Evolutionary conservation across 2,113 vertebrate species (phyloP).

Genomic region (Melanostigma gelatinosum): DNA sequence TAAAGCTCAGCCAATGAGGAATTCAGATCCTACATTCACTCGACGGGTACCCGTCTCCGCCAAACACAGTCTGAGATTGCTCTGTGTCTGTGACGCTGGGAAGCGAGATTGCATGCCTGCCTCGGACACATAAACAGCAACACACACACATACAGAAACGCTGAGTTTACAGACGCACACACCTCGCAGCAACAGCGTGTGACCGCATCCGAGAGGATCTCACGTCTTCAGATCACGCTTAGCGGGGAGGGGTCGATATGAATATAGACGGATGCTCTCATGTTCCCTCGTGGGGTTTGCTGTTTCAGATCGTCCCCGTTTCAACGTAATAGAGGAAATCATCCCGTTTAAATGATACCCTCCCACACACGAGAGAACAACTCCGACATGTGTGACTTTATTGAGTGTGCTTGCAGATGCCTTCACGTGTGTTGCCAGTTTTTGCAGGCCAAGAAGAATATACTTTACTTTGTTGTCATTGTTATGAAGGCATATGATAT

Average conservation of each 20-base stretch:
- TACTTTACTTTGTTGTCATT: background rate
- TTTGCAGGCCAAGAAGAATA: background rate
- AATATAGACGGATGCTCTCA: conserved; percentile 2
- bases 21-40: conserved; percentile 1
- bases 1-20: conserved; percentile 3
- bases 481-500: background rate
- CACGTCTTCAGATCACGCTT: background rate
- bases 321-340: conserved; percentile 16
- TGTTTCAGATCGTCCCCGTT: background rate
- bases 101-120: background rate
- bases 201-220: conserved; percentile 4
- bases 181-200: background rate
- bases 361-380: conserved; percentile 13
- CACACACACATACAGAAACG: background rate
- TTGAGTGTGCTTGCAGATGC: background rate
- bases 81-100: conserved; percentile 9
- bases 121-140: background rate
- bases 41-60: background rate
- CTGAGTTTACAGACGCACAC: background rate
- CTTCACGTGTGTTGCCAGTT: background rate
- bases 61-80: background rate
- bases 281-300: conserved; percentile 14
- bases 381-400: background rate
- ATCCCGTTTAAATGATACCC: conserved; percentile 5
- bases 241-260: background rate